These are phyloP conservation scores for Artemia sinica DNA, from an alignment of 2,888 invertebrate genomes.

Conservation along the genomic window DNA sequence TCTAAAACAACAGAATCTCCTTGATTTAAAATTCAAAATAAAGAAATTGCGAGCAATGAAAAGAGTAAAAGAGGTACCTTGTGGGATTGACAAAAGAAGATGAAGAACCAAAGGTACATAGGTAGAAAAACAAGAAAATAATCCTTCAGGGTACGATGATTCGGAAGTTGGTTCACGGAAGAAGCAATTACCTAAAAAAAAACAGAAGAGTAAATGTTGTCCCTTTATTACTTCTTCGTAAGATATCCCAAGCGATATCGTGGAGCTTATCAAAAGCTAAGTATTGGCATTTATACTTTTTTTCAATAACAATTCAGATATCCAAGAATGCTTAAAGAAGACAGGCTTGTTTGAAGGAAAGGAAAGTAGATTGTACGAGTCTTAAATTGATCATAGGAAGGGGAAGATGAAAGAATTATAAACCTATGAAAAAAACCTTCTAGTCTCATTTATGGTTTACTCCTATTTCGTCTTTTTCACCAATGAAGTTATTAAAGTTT, in stretches of 20 bases:
- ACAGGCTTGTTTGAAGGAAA: constrained; percentile 19
- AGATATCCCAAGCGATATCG: no score
- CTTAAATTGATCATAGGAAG: background rate
- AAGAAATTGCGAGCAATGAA: constrained; percentile 15
- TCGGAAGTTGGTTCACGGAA: background rate
- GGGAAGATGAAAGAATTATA: no score
- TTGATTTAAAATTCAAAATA: constrained; percentile 13
- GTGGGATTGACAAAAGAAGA: constrained; percentile 79
- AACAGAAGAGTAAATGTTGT: background rate
- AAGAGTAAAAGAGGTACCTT: constrained; percentile 44
- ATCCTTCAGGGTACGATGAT: background rate
- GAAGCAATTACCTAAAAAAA: background rate
- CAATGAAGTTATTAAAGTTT: no score
- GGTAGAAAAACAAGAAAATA: constrained; percentile 59
- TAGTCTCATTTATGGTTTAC: no score
- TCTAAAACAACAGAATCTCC: background rate
- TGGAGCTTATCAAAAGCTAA: no score
- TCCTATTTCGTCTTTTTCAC: no score
- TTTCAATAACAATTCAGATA: constrained; percentile 24
- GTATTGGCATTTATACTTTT: no score
- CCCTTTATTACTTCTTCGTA: no score
- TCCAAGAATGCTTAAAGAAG: constrained; percentile 23
- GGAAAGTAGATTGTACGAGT: background rate
- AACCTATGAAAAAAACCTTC: no score
- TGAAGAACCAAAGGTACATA: constrained; percentile 65